A percentile compares a stretch with the other conserved stretches of the same genome.
Conservation (phyloP, 2,797 vertebrate genomes). For the Fundulus diaphanus region DNA sequence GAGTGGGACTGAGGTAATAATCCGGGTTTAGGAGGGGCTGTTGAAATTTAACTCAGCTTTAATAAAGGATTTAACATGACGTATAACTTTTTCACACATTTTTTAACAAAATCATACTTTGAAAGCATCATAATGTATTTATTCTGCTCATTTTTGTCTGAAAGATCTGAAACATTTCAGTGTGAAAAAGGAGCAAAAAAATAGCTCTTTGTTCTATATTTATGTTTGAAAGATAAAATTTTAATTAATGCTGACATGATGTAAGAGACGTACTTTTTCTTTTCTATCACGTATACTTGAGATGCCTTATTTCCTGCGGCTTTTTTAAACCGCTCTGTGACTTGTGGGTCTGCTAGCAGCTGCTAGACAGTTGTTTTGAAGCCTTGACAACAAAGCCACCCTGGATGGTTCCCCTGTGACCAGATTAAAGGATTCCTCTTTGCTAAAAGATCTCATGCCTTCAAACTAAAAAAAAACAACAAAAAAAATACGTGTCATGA, state of each 20-base stretch:
- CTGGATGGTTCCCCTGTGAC: slow-evolving; percentile 35
- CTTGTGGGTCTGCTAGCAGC: slow-evolving; percentile 46
- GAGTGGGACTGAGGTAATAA: too few species aligned
- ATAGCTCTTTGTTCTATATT: background rate
- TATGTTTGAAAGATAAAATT: background rate
- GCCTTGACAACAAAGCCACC: slow-evolving; percentile 59
- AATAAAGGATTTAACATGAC: background rate
- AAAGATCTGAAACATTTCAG: too few species aligned
- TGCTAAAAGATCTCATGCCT: slow-evolving; percentile 20
- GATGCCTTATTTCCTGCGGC: background rate
- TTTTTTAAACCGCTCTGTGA: slow-evolving; percentile 4
- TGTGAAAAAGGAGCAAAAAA: background rate
- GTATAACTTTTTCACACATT: too few species aligned
- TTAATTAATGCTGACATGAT: slow-evolving; percentile 1
- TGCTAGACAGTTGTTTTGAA: slow-evolving; percentile 60
- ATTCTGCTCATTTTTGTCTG: background rate
- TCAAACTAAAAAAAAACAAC: too few species aligned
- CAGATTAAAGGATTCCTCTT: slow-evolving; percentile 44
- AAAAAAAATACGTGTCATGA: slow-evolving; percentile 23
- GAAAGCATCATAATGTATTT: background rate
- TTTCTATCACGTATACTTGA: background rate
- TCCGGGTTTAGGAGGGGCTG: background rate
- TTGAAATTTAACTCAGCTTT: background rate
- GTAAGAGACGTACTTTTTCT: slow-evolving; percentile 13
- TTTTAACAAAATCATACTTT: background rate